These are phyloP conservation scores for Hassar affinis DNA, from an alignment of 2,113 vertebrate species.

Conservation along the genomic window DNA sequence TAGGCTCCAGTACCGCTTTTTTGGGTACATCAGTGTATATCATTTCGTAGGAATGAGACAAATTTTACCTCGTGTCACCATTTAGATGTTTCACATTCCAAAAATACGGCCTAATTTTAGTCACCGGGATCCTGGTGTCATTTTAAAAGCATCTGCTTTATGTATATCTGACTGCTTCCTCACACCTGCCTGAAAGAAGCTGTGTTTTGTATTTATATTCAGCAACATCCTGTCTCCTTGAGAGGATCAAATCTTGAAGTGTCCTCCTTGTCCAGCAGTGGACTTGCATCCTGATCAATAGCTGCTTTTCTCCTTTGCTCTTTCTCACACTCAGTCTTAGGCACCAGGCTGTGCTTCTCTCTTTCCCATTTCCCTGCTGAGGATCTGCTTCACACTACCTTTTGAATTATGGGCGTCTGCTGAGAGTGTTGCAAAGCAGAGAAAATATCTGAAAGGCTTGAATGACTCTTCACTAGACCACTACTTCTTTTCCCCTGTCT, in stretches of 20 bases:
- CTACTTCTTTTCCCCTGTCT: not conserved
- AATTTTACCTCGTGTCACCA: slow-evolving; percentile 41
- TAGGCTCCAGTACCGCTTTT: no score
- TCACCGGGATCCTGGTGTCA: not conserved
- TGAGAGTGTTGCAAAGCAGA: slow-evolving; percentile 1
- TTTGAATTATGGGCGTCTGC: not conserved
- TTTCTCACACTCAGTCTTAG: not conserved
- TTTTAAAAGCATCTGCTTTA: not conserved
- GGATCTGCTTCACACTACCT: slow-evolving; percentile 2
- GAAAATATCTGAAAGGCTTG: not conserved
- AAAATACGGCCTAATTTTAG: not conserved
- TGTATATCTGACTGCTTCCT: not conserved
- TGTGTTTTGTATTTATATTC: not conserved
- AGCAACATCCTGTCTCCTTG: not conserved
- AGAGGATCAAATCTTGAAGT: not conserved
- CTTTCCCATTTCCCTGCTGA: slow-evolving; percentile 3
- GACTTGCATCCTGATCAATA: not conserved
- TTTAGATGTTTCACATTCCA: not conserved
- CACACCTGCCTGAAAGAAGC: not conserved
- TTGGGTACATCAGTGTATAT: no score
- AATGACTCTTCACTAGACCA: not conserved
- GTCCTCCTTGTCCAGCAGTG: not conserved
- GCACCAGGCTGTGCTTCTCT: not conserved
- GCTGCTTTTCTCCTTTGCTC: slow-evolving; percentile 26
- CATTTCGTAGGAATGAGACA: not conserved